Evolutionary conservation across 1,140 invertebrate species (phyloP).

Genomic region (Zophobas morio): DNA sequence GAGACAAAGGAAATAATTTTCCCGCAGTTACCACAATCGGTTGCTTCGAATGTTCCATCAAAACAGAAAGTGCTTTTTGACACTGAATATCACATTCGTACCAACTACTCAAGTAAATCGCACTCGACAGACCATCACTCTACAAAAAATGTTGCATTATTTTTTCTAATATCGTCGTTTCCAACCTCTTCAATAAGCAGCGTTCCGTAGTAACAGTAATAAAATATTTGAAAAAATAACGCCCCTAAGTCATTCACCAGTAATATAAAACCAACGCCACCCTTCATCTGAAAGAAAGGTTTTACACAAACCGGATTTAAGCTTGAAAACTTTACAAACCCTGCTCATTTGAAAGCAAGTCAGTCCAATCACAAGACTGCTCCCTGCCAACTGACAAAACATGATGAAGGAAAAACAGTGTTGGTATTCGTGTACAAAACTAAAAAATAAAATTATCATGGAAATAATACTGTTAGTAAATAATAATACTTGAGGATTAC

Average conservation of each 20-base stretch:
- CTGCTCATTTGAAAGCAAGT: slow-evolving; percentile 22
- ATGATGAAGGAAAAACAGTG: slow-evolving; percentile 17
- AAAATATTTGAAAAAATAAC: slow-evolving; percentile 21
- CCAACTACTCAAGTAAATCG: slow-evolving; percentile 24
- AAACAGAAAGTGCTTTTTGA: too few relatives aligned
- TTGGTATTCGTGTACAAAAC: slow-evolving; percentile 31
- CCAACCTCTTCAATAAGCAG: slow-evolving; percentile 21
- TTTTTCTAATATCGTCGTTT: slow-evolving; percentile 18
- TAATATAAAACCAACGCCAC: slow-evolving; percentile 11
- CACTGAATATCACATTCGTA: neutral
- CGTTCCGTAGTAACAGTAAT: slow-evolving; percentile 45
- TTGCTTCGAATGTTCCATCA: too few relatives aligned
- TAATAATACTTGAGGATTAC: slow-evolving; percentile 8
- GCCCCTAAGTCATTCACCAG: neutral
- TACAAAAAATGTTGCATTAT: slow-evolving; percentile 30
- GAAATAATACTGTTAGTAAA: neutral
- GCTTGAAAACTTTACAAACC: neutral
- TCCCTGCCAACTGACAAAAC: slow-evolving; percentile 14
- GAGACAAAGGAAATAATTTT: too few relatives aligned
- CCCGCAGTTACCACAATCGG: too few relatives aligned
- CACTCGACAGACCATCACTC: neutral
- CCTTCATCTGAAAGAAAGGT: neutral
- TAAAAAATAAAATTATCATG: slow-evolving; percentile 6
- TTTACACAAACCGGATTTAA: too few relatives aligned
- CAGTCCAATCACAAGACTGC: slow-evolving; percentile 6